These are phyloP conservation scores for Bovichtus diacanthus DNA, from an alignment of 2,797 vertebrate genomes.

Conservation along the genomic window DNA sequence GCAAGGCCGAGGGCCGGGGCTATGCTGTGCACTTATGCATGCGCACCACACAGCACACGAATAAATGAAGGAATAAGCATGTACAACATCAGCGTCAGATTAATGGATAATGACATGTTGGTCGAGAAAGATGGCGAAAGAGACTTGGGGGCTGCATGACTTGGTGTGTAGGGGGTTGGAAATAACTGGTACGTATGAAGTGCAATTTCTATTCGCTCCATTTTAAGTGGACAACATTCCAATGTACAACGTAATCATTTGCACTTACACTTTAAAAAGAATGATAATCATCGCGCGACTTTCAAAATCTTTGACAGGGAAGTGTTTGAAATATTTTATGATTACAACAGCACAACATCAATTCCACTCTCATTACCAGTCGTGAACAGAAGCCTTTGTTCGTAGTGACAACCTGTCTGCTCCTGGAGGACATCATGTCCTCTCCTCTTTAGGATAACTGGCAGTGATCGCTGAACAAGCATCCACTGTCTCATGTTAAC, in stretches of 20 bases:
- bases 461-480: conserved; percentile 60
- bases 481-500: conserved; percentile 46
- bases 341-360: conserved; percentile 37
- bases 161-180: background rate
- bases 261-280: background rate
- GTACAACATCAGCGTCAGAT: conserved; percentile 38
- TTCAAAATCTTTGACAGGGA: conserved; percentile 14
- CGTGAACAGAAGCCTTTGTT: conserved; percentile 38
- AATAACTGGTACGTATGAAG: background rate
- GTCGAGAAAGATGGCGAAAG: background rate
- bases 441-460: conserved; percentile 55
- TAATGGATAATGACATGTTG: conserved; percentile 22
- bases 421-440: conserved; percentile 62
- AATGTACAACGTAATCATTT: background rate
- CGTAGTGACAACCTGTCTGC: conserved; percentile 69
- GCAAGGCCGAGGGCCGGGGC: conserved; percentile 24
- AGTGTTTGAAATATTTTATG: conserved; percentile 23
- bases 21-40: conserved; percentile 33
- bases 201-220: background rate
- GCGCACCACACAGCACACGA: conserved; percentile 39
- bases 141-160: conserved; percentile 1
- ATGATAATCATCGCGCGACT: background rate
- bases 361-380: conserved; percentile 45
- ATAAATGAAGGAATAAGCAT: conserved; percentile 58
- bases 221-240: background rate